Evolutionary conservation across 2,113 vertebrate genomes (phyloP).

Genomic region (Murina feae): DNA sequence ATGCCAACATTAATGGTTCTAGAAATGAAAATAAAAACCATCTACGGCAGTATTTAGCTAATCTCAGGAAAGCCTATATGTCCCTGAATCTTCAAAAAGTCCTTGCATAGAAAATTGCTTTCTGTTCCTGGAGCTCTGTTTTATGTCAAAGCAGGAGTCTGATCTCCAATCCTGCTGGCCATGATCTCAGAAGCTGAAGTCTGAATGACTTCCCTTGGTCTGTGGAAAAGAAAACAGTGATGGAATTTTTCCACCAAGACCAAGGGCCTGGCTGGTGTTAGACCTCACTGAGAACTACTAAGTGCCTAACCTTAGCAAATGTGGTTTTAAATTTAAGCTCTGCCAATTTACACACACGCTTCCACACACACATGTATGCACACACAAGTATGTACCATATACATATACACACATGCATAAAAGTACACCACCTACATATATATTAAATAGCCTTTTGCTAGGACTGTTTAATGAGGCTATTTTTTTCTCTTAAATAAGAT

Average conservation of each 20-base stretch:
- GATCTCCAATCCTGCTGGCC: neutral
- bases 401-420: neutral
- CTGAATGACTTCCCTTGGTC: neutral
- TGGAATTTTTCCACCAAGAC: neutral
- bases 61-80: constrained; percentile 31
- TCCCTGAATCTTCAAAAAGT: constrained; percentile 35
- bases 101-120: constrained; percentile 21
- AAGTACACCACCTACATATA: neutral
- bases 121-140: constrained; percentile 45
- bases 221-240: neutral
- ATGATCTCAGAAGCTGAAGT: constrained; percentile 32
- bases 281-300: neutral
- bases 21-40: neutral
- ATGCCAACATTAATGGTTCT: neutral
- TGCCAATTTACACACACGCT: neutral
- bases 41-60: constrained; percentile 18
- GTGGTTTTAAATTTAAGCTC: neutral
- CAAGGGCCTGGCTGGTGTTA: neutral
- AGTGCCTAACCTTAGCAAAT: neutral
- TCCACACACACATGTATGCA: neutral
- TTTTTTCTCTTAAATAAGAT: neutral
- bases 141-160: constrained; percentile 30
- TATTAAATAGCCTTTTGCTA: neutral
- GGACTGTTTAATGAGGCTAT: neutral
- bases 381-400: neutral